Percentiles rank a stretch among this genome's conserved stretches.
Evolutionary conservation across 2,797 vertebrate genomes (phyloP).

Genomic region (Avahi laniger): DNA sequence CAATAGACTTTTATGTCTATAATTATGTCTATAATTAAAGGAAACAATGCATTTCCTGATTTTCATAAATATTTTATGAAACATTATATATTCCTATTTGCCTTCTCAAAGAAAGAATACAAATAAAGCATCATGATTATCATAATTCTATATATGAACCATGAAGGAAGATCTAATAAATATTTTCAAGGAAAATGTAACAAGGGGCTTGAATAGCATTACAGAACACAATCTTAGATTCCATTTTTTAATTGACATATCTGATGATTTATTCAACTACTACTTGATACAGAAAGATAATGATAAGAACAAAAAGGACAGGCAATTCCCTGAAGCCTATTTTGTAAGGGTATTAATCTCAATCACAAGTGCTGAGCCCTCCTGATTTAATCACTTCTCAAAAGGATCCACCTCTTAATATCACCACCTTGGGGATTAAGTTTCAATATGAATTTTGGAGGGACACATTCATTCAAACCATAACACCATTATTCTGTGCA

Average conservation of each 20-base stretch:
- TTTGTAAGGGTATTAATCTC: neutral
- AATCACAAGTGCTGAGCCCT: neutral
- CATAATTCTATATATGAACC: neutral
- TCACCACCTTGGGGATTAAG: neutral
- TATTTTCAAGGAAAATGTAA: neutral
- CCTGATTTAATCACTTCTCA: neutral
- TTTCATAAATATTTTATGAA: neutral
- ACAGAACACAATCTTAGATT: neutral
- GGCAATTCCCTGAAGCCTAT: neutral
- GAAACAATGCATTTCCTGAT: neutral
- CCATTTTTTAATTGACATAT: neutral
- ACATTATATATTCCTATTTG: neutral
- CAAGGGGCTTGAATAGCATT: neutral
- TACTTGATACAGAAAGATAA: neutral
- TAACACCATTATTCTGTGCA: neutral
- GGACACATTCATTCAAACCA: neutral
- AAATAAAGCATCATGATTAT: neutral
- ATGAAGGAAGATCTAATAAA: neutral
- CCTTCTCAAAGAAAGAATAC: neutral
- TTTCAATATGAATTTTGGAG: neutral
- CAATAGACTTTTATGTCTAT: neutral
- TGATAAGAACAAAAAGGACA: neutral
- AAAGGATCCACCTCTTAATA: neutral
- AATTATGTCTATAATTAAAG: neutral
- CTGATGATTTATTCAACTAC: neutral